Base-by-base conservation (phyloP, 2,888 invertebrate species). In the Dusona sp. region DNA sequence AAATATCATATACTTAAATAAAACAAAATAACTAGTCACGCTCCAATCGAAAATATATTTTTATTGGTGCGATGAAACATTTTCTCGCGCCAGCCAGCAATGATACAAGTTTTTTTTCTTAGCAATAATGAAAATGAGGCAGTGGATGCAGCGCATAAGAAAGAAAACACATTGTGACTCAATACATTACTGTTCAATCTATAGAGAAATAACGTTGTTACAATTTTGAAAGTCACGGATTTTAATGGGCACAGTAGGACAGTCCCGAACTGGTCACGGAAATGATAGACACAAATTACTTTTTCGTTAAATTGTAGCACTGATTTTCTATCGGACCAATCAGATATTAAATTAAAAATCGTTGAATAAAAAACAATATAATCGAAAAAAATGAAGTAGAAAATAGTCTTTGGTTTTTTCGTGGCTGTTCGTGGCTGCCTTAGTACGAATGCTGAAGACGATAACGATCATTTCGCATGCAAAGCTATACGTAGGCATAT, bases 141-240 rank as follows among this genome's bases (percentile, higher is more conserved):
- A 90, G 86, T 82, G 89, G 90, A 91, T 91, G 91, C 92, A 91
- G 89, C 89, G 89, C 89, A 85, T 88, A 87, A 88, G 83, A 89
- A 67, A 29, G n/a, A 42, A 36, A 25, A 68, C 51, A 42, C 19
- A 16, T 88, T 85, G 79, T 84, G 80, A 83, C 85, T 85, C 73
- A 77, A 54, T 42, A 13, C 3, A 67, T 84, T 61, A 65, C 54
- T 67, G 8, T 61, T 73, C 25, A 13, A 57, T 84, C 54, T 79
- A 70, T 72, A 22, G 54, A 54, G 51, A 22, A 61, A 68, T 61
- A 67, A 77, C 61, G 54, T 87, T 73, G 19, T 29, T 68, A 22
- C 48, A 80, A 70, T 68, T 77, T 36, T 83, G 74, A 73, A 85
- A 82, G 79, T 85, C 81, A 84, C 78, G 72, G 74, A 85, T 75